Evolutionary conservation across 2,113 vertebrate species (phyloP).

Genomic region (Pseudorasbora parva): DNA sequence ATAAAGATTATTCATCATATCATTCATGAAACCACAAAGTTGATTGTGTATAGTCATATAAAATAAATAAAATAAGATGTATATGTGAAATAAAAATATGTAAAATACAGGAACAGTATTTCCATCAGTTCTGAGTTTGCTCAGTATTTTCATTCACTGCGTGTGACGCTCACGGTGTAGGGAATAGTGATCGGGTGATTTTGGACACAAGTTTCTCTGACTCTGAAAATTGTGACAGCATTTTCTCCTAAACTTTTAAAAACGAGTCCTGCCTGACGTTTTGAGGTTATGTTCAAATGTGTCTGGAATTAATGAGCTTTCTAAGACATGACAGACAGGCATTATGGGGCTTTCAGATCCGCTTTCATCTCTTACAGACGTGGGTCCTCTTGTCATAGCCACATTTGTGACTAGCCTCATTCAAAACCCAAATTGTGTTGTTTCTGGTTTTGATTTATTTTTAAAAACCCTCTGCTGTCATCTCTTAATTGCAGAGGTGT

Average conservation of each 20-base stretch:
- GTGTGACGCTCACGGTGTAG: neutral
- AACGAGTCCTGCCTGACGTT: slow-evolving; percentile 7
- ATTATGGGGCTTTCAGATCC: slow-evolving; percentile 2
- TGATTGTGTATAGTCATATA: no score
- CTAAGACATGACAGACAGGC: slow-evolving; percentile 27
- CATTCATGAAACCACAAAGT: no score
- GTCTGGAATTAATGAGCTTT: slow-evolving; percentile 27
- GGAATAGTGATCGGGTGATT: neutral
- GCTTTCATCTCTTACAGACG: slow-evolving; percentile 19
- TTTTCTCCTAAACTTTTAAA: neutral
- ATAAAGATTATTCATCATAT: no score
- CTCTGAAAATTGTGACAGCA: neutral
- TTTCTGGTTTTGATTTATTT: slow-evolving; percentile 34
- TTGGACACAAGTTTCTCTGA: neutral
- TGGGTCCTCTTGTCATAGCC: neutral
- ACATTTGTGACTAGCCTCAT: slow-evolving; percentile 9
- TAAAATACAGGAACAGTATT: no score
- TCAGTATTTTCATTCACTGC: no score
- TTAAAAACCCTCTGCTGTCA: slow-evolving; percentile 11
- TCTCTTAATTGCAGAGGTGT: slow-evolving; percentile 45
- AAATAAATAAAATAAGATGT: no score
- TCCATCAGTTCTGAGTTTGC: no score
- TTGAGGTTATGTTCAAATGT: slow-evolving; percentile 33
- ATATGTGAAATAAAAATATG: no score
- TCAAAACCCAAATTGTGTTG: neutral